Base-by-base conservation (phyloP, 2,888 invertebrate species). In the Lapara coniferarum region DNA sequence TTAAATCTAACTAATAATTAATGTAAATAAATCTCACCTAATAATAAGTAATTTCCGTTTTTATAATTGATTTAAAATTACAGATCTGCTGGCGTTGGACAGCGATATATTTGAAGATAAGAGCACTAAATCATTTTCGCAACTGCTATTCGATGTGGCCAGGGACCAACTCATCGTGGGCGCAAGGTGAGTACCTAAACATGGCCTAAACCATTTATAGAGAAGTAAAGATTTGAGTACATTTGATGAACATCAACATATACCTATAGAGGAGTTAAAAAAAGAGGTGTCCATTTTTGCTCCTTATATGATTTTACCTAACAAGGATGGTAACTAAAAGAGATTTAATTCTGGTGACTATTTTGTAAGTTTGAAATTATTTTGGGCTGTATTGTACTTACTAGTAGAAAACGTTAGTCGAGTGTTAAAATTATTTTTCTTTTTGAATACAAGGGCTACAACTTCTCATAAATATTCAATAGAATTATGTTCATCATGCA, bases 81-180 rank as follows among this genome's bases (percentile, higher is more conserved):
- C 84, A 87, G 85, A 87, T 80, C 79, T 88, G 66, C 78, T 97
- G 89, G 95, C 95, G 81, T 87, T 94, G 70, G 95, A 96, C 73
- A 94, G 95, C 70, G 95, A 95, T 88, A 93, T 95, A 83, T 98
- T 97, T 89, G 94, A 95, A 79, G 96, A 97, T 86, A 95, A 95
- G 73, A 96, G 96, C 77, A 96, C 97, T 77, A 95, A 95, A 73
- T 95, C 96, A 77, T 98, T 96, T 91, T 97, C 97, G 68, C 97
- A 97, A 94, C 94, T 98, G 85, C 94, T 98, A 70, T 97, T 98
- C 88, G 98, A 98, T 92, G 96, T 97, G 71, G 96, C 96, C 77
- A 95, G 97, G 85, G 96, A 97, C 89, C 98, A 98, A 91, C 95
- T 98, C 80, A 95, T 98, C 82, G 97, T 98, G 78, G 98, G 98